Conservation (phyloP, 2,113 vertebrate genomes). For the Paraplagusia blochii region DNA sequence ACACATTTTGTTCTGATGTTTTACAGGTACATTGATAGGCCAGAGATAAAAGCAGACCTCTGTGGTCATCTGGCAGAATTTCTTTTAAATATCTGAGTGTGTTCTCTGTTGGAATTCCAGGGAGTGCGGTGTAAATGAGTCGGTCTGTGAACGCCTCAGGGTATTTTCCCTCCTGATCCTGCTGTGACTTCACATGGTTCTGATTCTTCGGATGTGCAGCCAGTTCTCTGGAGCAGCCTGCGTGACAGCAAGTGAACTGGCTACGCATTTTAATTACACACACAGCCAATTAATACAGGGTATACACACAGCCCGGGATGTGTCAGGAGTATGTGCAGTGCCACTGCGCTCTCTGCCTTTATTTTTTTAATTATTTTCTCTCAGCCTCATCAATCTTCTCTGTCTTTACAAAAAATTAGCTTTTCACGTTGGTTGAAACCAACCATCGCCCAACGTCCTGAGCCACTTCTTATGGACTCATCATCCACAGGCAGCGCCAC, state of each 20-base stretch:
- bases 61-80: background rate
- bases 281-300: constrained; percentile 7
- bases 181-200: background rate
- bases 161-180: background rate
- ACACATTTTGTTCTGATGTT: no score
- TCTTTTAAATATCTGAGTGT: background rate
- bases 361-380: no score
- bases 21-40: no score
- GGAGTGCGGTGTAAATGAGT: background rate
- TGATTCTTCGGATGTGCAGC: background rate
- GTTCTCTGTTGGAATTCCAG: background rate
- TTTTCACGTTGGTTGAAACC: no score
- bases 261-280: constrained; percentile 22
- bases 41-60: no score
- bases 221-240: background rate
- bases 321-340: background rate
- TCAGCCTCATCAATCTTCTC: no score
- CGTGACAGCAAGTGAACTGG: background rate
- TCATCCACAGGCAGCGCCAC: no score
- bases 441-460: no score
- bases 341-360: no score
- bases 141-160: background rate
- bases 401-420: no score
- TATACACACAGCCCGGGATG: no score
- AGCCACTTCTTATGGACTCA: no score